phyloP scores from a whole-genome alignment of 2,888 invertebrate genomes.

The Neoascia interrupta region DNA sequence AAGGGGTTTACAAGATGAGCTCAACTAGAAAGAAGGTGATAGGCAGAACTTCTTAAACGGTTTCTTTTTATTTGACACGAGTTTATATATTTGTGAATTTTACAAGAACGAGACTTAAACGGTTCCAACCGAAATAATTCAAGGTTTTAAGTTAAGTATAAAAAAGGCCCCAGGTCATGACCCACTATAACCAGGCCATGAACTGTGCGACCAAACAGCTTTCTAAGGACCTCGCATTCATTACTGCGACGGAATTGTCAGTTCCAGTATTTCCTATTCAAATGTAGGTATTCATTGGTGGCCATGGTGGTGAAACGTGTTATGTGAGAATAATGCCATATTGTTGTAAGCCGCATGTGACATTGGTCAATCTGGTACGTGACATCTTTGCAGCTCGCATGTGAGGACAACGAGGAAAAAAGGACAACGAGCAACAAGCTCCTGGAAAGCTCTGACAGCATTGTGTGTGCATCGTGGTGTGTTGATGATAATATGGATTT shows the following conservation, averaged over 20 bases:
- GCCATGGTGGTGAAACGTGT: conserved; percentile 32
- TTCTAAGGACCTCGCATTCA: conserved; percentile 5
- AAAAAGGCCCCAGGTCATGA: no score
- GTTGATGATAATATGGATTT: conserved; percentile 10
- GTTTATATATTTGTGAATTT: no score
- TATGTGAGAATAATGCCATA: conserved; percentile 26
- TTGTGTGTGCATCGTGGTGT: not conserved
- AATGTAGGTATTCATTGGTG: conserved; percentile 7
- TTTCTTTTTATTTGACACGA: no score
- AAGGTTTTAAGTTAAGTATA: no score
- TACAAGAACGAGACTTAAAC: no score
- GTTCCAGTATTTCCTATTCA: not conserved
- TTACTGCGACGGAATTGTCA: not conserved
- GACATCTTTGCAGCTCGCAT: conserved; percentile 30
- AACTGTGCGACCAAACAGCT: no score
- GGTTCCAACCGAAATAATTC: no score
- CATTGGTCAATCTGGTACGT: conserved; percentile 59
- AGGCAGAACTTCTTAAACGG: no score
- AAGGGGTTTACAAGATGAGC: no score
- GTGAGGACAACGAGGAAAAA: not conserved
- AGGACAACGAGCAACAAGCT: conserved; percentile 29
- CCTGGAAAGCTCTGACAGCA: conserved; percentile 21
- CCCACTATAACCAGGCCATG: no score
- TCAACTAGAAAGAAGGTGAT: no score
- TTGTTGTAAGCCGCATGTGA: conserved; percentile 28